Base-by-base conservation (phyloP, 2,888 invertebrate genomes). In the Rhingia campestris region DNA sequence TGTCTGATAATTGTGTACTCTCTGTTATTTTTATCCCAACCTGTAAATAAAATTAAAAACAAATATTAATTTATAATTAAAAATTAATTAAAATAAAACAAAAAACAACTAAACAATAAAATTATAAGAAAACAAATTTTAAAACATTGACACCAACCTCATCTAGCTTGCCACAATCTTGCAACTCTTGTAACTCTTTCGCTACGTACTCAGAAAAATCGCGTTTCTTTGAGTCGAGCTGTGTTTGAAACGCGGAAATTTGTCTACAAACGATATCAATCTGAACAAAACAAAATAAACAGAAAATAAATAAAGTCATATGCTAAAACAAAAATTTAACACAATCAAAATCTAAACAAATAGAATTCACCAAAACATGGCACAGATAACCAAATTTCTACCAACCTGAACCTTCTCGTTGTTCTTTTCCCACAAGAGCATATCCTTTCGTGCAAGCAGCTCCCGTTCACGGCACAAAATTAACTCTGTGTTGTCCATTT, bases 201-300 rank as follows among this genome's bases (percentile, higher is more conserved):
- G 91, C 91, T 88, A 93, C 92, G 87, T 92, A 93, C 86, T 92
- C 92, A 61, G 92, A 92, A 86, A 93, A 90, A 88, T 93, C 92
- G 41, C 91, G 90, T 88, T 91, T 91, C 91, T 93, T 94, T 86
- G 91, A 92, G 86, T 92, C 92, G 86, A 94, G 91, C 88, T 92
- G 92, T 49, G 91, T 90, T 88, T 93, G 92, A 88, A 94, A 92
- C 64, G 92, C 93, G 86, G 93, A 92, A 90, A 94, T 93, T 90
- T 93, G 93, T 87, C 92, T 92, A 91, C 93, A 94, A 91, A 94
- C 94, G 89, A 93, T 93, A 92, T 94, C 94, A 91, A 94, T 95
- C 95, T 95, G 91, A 88, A 89, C 89, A 88, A 88, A 89, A 88
- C 90, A 88, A 89, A 90, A 89, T 87, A 88, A 89, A 89, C 88